These are phyloP conservation scores for Odocoileus virginianus DNA, from an alignment of 2,113 vertebrate genomes.

Conservation along the genomic window DNA sequence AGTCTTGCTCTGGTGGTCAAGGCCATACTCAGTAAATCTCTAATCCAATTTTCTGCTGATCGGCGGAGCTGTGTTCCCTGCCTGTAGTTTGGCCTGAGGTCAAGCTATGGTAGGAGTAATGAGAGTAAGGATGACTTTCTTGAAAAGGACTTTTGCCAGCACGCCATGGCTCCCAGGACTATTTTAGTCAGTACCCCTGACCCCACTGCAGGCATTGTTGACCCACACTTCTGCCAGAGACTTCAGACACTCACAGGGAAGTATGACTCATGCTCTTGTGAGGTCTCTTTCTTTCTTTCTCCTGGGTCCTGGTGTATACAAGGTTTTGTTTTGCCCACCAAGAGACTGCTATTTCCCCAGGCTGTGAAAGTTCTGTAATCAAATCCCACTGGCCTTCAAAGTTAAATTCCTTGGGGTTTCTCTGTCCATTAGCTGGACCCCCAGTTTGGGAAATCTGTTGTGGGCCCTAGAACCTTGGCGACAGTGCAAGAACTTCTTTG, in stretches of 20 bases:
- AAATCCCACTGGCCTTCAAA: neutral
- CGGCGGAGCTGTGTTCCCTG: neutral
- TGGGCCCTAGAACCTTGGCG: neutral
- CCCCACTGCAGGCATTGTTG: neutral
- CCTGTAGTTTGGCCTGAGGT: neutral
- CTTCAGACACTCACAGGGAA: neutral
- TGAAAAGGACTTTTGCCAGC: neutral
- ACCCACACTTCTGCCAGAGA: neutral
- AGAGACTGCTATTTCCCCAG: neutral
- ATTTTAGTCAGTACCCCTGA: neutral
- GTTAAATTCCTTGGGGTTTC: neutral
- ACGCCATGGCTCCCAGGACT: neutral
- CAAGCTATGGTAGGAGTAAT: neutral
- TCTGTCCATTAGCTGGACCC: neutral
- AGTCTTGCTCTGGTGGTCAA: neutral
- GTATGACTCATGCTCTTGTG: neutral
- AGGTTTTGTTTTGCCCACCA: neutral
- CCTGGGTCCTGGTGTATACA: neutral
- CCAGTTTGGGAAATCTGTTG: neutral
- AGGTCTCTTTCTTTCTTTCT: neutral
- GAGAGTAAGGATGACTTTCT: neutral
- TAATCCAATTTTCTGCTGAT: neutral
- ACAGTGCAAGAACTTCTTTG: accelerated
- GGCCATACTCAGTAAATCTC: neutral
- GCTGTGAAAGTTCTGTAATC: neutral